phyloP scores from a whole-genome alignment of 2,888 invertebrate genomes.

The Drosophila mercatorum region DNA sequence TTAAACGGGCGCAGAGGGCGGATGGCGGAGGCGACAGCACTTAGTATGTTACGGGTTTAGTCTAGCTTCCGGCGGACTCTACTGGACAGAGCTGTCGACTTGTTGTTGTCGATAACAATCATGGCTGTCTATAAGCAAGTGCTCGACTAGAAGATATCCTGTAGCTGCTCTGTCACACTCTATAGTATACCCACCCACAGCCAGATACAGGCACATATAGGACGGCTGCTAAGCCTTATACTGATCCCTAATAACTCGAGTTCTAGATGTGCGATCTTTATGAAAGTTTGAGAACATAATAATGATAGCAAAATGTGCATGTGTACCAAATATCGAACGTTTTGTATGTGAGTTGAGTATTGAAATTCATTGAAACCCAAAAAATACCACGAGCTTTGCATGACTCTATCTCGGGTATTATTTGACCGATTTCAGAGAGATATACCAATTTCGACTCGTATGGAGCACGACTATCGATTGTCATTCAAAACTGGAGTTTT shows the following conservation, averaged over 20 bases:
- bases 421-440: no score
- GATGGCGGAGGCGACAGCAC: no score
- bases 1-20: background rate
- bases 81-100: background rate
- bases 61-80: slow-evolving; percentile 6
- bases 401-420: no score
- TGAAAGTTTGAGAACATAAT: background rate
- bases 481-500: no score
- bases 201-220: no score
- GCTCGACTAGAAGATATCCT: background rate
- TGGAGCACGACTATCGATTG: no score
- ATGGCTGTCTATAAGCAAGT: background rate
- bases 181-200: background rate
- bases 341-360: background rate
- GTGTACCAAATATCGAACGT: background rate
- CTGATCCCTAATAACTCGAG: background rate
- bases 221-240: no score
- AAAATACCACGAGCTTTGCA: no score
- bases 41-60: slow-evolving; percentile 4
- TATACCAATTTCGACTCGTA: no score
- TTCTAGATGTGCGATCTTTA: background rate
- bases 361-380: no score
- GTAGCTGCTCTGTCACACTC: background rate
- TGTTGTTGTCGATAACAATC: no score
- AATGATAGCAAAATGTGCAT: background rate